Evolutionary conservation across 2,797 vertebrate species (phyloP), one percentile per base, ranked within the genome.

Genomic region (Paratrypauchen microcephalus): DNA sequence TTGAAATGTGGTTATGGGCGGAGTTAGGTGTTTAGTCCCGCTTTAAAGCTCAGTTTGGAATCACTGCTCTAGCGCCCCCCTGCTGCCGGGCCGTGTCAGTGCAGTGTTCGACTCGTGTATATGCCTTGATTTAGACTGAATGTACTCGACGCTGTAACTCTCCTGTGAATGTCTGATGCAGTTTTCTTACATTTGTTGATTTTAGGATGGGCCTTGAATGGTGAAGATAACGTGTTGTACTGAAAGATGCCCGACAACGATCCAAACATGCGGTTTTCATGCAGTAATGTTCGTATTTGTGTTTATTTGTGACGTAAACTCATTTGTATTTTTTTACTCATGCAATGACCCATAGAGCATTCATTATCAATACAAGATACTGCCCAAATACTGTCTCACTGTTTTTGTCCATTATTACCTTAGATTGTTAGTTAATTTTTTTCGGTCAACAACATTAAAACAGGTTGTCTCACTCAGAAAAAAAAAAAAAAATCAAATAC

Each of bases 251-350:
- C 75, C 65, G 50, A 73, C 61, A 48, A 69, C 75, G 72, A 75
- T 75, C 84, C 36, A 59, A 73, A 76, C 80, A 73, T 75, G 69
- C 65, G 76, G 70, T 71, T 45, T 72, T 79, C 60, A 70, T 86
- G 83, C 84, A 80, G 84, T 85, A 83, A 45, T 84, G 68, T 86
- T 69, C 79, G 83, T 89, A 77, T 81, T 85, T 83, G 69, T 86
- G 86, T 88, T 84, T 65, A 80, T 80, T 80, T 85, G 88, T 90
- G 86, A 86, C 85, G 88, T 89, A 61, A 57, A 39, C 59, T 60
- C 83, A 84, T 86, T 86, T 89, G 84, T 89, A 87, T 89, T 89
- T 89, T 91, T 91, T 83, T 88, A 89, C 83, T 78, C 86, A 88
- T 88, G 81, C 81, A 73, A 79, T 88, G 79, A 88, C 74, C 85